Conservation (phyloP, 2,888 invertebrate genomes). For the Cephus spinipes region DNA sequence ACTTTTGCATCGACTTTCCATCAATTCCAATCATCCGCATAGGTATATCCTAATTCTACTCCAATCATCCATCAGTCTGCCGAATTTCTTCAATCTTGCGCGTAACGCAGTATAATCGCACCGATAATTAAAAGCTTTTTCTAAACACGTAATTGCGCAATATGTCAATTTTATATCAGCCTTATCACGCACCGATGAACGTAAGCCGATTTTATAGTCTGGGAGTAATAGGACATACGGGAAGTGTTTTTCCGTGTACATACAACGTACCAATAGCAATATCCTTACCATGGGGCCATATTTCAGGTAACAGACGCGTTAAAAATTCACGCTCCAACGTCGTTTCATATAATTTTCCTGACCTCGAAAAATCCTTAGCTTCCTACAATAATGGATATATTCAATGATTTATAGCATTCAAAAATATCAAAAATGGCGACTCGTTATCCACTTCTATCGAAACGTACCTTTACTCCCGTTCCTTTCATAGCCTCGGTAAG, state of each 20-base stretch:
- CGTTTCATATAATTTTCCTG: not conserved
- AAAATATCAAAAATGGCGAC: not conserved
- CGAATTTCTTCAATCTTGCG: not conserved
- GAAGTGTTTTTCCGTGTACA: constrained; percentile 38
- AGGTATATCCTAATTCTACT: too few relatives aligned
- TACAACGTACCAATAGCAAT: constrained; percentile 21
- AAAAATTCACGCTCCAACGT: not conserved
- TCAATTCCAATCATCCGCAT: too few relatives aligned
- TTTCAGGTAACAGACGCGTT: constrained; percentile 21
- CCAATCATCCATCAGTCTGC: not conserved
- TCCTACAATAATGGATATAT: not conserved
- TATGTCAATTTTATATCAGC: not conserved
- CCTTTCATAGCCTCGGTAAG: not conserved
- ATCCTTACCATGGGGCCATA: constrained; percentile 11
- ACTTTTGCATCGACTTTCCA: too few relatives aligned
- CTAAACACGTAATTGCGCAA: not conserved
- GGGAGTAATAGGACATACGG: constrained; percentile 33
- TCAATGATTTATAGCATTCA: not conserved
- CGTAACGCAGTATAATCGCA: too few relatives aligned
- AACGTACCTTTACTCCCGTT: not conserved
- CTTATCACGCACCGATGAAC: not conserved
- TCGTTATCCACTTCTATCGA: not conserved
- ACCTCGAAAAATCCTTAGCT: not conserved
- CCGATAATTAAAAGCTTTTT: not conserved
- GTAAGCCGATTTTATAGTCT: constrained; percentile 22